phyloP scores from a whole-genome alignment of 2,888 invertebrate species.

The Hemistola chrysoprasaria region DNA sequence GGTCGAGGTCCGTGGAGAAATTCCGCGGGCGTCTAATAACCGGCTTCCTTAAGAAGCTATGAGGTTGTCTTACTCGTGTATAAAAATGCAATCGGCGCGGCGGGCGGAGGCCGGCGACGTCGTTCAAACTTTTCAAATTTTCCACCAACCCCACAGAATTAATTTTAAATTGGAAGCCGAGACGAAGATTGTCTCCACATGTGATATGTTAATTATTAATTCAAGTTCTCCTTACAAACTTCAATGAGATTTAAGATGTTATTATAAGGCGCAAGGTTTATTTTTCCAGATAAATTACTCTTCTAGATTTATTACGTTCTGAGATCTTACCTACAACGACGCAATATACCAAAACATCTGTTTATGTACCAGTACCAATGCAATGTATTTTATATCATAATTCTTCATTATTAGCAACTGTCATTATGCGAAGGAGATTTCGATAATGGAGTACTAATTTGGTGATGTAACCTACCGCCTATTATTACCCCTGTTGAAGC shows the following conservation, averaged over 20 bases:
- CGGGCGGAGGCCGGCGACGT: slow-evolving; percentile 62
- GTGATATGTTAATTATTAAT: slow-evolving; percentile 64
- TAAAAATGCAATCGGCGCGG: slow-evolving; percentile 77
- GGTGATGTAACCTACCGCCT: slow-evolving; percentile 23
- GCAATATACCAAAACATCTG: no score
- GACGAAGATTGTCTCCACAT: slow-evolving; percentile 66
- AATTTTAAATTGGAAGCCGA: slow-evolving; percentile 72
- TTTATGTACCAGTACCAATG: background rate
- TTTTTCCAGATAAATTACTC: no score
- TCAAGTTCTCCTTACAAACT: slow-evolving; percentile 49
- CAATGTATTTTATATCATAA: slow-evolving; percentile 7
- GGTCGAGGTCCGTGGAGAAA: slow-evolving; percentile 60
- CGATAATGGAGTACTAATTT: slow-evolving; percentile 43
- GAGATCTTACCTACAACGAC: no score
- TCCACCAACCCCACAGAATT: slow-evolving; percentile 68
- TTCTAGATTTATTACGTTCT: no score
- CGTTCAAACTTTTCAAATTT: slow-evolving; percentile 81
- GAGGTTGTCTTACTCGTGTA: slow-evolving; percentile 71
- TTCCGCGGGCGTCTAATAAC: slow-evolving; percentile 70
- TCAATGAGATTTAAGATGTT: background rate
- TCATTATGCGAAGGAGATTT: slow-evolving; percentile 34
- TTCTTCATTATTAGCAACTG: slow-evolving; percentile 6
- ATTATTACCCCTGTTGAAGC: slow-evolving; percentile 23
- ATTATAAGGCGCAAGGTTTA: no score
- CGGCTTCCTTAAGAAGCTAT: slow-evolving; percentile 77